Percentiles rank a stretch among this genome's conserved stretches.
phyloP scores from a whole-genome alignment of 1,140 invertebrate genomes.

The Pteromalus puparum region DNA sequence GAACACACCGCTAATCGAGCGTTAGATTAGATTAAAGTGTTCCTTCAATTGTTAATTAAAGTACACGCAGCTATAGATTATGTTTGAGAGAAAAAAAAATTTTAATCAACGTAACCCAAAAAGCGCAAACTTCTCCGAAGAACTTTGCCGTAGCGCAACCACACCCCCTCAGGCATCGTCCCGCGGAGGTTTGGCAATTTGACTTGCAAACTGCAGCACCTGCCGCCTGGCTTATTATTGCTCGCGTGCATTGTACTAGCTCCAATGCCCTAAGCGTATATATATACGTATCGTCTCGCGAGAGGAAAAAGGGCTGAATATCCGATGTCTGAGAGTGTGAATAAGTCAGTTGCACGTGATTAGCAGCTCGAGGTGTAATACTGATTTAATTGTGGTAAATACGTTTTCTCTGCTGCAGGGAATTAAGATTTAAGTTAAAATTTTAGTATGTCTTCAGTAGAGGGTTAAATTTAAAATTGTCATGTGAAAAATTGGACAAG shows the following conservation, averaged over 20 bases:
- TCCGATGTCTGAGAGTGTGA: background rate
- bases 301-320: background rate
- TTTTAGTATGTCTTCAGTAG: no score
- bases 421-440: no score
- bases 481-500: no score
- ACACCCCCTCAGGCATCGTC: background rate
- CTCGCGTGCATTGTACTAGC: background rate
- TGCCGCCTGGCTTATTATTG: slow-evolving; percentile 2
- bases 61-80: no score
- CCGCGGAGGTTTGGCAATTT: slow-evolving; percentile 37
- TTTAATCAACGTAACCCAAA: background rate
- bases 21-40: background rate
- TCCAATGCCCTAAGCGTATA: background rate
- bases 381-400: background rate
- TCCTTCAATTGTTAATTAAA: background rate
- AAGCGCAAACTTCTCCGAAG: background rate
- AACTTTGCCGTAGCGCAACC: background rate
- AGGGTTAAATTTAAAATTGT: no score
- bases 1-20: background rate
- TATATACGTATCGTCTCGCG: background rate
- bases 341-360: no score
- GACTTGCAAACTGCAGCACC: slow-evolving; percentile 45
- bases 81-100: background rate
- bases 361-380: background rate
- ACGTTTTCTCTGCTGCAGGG: background rate